Conservation (phyloP, 2,888 invertebrate genomes). For the Drosophila villosipedis region DNA sequence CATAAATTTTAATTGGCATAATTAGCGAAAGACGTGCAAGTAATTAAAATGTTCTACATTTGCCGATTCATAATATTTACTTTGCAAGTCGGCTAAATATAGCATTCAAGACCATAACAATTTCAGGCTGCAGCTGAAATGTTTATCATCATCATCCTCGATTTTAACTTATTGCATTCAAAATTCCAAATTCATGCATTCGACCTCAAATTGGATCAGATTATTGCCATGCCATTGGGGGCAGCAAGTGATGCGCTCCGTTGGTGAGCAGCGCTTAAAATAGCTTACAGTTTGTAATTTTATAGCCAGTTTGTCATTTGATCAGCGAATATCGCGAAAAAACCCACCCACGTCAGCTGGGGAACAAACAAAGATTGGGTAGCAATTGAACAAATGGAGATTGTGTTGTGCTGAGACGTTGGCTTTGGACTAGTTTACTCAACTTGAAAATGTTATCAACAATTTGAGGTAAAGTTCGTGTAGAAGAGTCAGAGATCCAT, state of each 20-base stretch:
- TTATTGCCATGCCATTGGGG: conserved; percentile 1
- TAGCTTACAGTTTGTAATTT: conserved; percentile 44
- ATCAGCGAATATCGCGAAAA: conserved; percentile 22
- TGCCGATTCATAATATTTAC: not conserved
- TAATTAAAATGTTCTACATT: conserved; percentile 44
- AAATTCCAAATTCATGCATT: not conserved
- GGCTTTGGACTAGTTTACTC: not conserved
- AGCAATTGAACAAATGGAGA: not conserved
- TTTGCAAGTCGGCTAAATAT: not conserved
- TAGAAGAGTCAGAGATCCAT: not conserved
- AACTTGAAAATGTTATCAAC: not conserved
- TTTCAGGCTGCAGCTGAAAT: not conserved
- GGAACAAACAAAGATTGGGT: conserved; percentile 1
- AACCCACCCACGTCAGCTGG: conserved; percentile 21
- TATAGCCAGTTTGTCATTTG: conserved; percentile 47
- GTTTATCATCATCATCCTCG: not conserved
- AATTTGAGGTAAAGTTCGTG: not conserved
- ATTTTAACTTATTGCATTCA: not conserved
- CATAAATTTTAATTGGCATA: conserved; percentile 65
- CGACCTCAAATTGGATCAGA: not conserved
- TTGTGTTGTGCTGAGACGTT: not conserved
- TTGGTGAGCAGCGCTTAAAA: conserved; percentile 29
- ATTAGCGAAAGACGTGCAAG: conserved; percentile 43
- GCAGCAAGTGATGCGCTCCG: conserved; percentile 17
- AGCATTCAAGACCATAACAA: not conserved